Base-by-base conservation (phyloP, 2,797 vertebrate genomes). In the Heteromormyrus szaboi region DNA sequence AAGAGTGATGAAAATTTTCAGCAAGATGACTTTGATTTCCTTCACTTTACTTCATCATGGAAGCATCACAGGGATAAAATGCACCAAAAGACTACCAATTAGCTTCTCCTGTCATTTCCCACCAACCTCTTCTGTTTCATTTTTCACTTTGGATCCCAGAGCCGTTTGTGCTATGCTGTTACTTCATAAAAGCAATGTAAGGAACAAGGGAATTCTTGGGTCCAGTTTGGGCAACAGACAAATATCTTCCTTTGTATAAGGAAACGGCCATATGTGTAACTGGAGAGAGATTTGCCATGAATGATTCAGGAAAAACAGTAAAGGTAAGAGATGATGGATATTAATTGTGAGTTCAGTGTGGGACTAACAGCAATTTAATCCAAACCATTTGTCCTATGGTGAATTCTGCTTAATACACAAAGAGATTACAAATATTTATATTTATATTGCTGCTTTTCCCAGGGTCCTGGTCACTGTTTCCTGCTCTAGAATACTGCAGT, bases 41-140 rank as follows among this genome's bases (percentile, higher is more conserved):
- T 46, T 46, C 76, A 81, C 76, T 81, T 81, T 44, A n/a, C 76
- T 81, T 81, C 76, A 81, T 46, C 76, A 81, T 4, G 76, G 76
- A 81, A 81, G 76, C 41, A 46, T 46, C 68, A 41, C 33, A 37
- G 68, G 41, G 41, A 81, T 81, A 46, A 81, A 81, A 81, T 81
- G 19, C 41, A 44, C 41, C 11, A n/a, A 46, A 81, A 33, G 68
- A 81, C 76, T 81, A 17, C 6, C 76, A 46, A 72, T 81, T 81
- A 81, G 41, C 44, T 81, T 81, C 76, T 44, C 19, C 41, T 81
- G 17, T 22, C 76, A 81, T 81, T 81, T 81, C 5, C 41, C 41
- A 17, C 37, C 41, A 46, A 19, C 76, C 76, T 46, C 41, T 46
- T 44, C 14, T 44, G 17, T 46, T 81, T 81, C 41, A 44, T 46